These are phyloP conservation scores for Orbicella faveolata DNA, from an alignment of 64 coral and sea anemone genomes.

Conservation along the genomic window DNA sequence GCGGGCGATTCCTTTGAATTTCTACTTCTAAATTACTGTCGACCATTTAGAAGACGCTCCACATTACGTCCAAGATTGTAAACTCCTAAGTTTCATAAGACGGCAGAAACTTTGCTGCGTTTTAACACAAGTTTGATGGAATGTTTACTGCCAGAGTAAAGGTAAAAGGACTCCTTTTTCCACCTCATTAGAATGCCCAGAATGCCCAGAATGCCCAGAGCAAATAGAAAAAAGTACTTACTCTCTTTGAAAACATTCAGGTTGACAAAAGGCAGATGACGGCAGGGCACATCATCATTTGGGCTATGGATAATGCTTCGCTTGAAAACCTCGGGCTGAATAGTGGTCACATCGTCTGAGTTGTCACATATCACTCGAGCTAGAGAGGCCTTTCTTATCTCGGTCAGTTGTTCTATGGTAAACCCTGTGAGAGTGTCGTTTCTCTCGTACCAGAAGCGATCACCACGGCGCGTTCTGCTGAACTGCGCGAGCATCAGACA, in stretches of 20 bases:
- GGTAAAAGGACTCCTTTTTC: no score
- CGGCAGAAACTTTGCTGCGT: no score
- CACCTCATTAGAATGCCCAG: no score
- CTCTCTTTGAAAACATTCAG: background rate
- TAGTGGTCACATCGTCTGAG: background rate
- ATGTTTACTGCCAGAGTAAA: no score
- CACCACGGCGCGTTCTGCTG: background rate
- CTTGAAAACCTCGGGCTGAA: background rate
- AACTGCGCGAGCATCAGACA: conserved; percentile 52
- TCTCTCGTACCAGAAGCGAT: conserved; percentile 48
- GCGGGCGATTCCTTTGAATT: no score
- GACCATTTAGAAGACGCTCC: no score
- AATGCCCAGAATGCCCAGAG: no score
- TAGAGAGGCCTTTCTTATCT: background rate
- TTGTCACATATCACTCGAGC: conserved; percentile 2
- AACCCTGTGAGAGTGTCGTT: background rate
- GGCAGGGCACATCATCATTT: background rate
- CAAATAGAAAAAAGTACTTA: no score
- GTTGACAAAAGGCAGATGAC: background rate
- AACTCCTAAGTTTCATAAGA: no score
- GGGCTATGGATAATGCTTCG: background rate
- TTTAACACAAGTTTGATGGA: no score
- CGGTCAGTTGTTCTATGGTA: background rate
- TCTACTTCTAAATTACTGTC: no score
- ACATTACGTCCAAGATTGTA: no score